Base-by-base conservation (phyloP, 1,140 invertebrate genomes). In the Drosophila santomea region DNA sequence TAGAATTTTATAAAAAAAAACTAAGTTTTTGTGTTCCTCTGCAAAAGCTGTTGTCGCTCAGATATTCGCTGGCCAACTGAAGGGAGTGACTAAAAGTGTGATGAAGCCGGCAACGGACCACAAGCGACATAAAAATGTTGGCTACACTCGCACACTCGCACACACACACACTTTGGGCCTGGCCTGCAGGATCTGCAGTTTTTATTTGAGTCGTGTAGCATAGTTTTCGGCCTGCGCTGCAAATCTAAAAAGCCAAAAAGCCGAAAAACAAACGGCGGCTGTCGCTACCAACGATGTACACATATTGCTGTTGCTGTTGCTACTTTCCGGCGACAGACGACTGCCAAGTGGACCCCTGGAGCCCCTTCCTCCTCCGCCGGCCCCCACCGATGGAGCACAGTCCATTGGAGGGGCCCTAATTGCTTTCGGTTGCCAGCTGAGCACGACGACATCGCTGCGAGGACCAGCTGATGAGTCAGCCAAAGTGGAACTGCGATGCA, bases 191-290 rank as follows among this genome's bases (percentile, higher is more conserved):
- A 50, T 23, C 5, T 73, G 74, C 73, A 68, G 55, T 82, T 78
- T 83, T 74, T 74, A 74, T 78, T 82, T 78, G 45, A 79, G 69
- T 84, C 79, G 79, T 81, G 79, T 78, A 67, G 79, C 79, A 73
- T 77, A 73, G 39, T 74, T 80, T 74, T 74, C 74, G 54, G 78
- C 48, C 47, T 52, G 36, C 20, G 68, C 61, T 69, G 69, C 47
- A 45, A 41, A 64, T 32, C 51, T 72, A 20, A 20, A 20, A 20
- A 64, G 41, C 51, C 78, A 20, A 20, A 20, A 20, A 64, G 32
- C 51, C 78, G 74, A 79, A 79, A 28, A 35, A 39, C 48, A 51
- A 59, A 72, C 54, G 20, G 35, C 39, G 15, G 50, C 52, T 20
- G 57, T 41, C 38, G 25, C 36, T 45, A n/a, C 14, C 28, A 38